These are phyloP conservation scores for Manis pentadactyla DNA, from an alignment of 2,797 vertebrate species.

Conservation along the genomic window DNA sequence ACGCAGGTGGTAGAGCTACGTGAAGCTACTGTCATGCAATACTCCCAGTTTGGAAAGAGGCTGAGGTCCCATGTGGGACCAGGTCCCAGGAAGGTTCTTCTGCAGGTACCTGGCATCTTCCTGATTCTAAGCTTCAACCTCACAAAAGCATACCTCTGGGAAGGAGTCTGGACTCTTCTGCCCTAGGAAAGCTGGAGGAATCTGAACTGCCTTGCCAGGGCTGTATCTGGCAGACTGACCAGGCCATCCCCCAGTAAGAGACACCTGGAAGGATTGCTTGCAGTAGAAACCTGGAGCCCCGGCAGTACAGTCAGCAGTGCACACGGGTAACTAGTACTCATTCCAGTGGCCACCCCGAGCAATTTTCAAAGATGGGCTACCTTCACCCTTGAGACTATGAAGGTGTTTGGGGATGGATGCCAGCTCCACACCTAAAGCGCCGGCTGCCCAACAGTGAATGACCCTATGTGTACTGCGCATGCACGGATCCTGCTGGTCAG, in stretches of 20 bases:
- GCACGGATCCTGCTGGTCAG: too few species aligned
- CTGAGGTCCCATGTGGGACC: too few species aligned
- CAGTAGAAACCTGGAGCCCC: neutral
- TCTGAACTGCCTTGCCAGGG: neutral
- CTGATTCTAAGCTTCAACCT: neutral
- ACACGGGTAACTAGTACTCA: too few species aligned
- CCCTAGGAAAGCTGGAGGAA: neutral
- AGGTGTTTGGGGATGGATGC: neutral
- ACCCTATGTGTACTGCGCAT: accelerated
- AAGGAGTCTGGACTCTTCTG: too few species aligned
- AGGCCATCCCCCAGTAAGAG: neutral
- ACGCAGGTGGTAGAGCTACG: neutral
- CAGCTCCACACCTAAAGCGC: neutral
- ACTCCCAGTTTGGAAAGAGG: neutral
- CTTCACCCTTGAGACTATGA: neutral
- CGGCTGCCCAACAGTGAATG: neutral
- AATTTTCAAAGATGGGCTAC: neutral
- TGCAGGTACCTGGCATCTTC: neutral
- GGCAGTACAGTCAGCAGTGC: neutral
- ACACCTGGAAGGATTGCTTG: too few species aligned
- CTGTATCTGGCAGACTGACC: neutral
- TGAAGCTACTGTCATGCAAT: neutral
- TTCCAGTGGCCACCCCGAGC: neutral
- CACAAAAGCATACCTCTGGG: neutral
- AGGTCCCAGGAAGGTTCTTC: neutral